Evolutionary conservation across 2,113 vertebrate species (phyloP).

Genomic region (cattle (Bos taurus)): ARS-UCD2.0 NC_037334.1:92396001-92396500

Average conservation of each 20-base stretch:
- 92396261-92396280: neutral
- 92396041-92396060: neutral
- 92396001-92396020: neutral
- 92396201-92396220: neutral
- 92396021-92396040: neutral
- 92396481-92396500: neutral
- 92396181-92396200: neutral
- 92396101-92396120: neutral
- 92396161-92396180: neutral
- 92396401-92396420: rapidly evolving
- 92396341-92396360: neutral
- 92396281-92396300: neutral
- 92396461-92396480: neutral
- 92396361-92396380: neutral
- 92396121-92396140: neutral
- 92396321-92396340: neutral
- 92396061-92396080: neutral
- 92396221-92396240: neutral
- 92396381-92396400: neutral
- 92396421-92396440: neutral
- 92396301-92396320: neutral
- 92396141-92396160: neutral
- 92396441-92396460: neutral
- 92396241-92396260: neutral
- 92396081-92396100: neutral